Evolutionary conservation across 2,113 vertebrate genomes (phyloP), one percentile per base, ranked within the genome.

Genomic region (Callocephalon fimbriatum): DNA sequence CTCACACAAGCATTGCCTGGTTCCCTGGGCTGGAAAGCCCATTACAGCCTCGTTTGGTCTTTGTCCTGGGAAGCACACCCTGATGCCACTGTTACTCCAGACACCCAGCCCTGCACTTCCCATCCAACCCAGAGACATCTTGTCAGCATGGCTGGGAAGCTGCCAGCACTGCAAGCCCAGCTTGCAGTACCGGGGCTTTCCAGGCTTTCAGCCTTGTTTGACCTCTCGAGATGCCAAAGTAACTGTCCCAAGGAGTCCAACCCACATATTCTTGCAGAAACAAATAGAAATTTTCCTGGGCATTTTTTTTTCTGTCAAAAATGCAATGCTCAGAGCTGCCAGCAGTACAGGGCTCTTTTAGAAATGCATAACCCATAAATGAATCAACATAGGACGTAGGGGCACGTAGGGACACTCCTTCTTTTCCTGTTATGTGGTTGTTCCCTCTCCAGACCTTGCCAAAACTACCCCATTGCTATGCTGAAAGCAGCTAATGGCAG

Each of bases 401-500:
- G 42, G 17, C 62, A 53, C 23, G 31, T 63, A 14, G 93, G 44
- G 61, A 85, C 51, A 37, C 18, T 63, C 4, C 21, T 80, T 10
- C 29, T 72, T 89, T 81, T 23, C n/a, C 38, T 42, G 6, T 62
- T 58, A 50, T 10, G 12, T 7, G 37, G 82, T 15, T 86, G 11
- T 8, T 95, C 2, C 25, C 9, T 48, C 40, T 71, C 54, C 58
- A 95, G 53, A 73, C 40, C 66, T 90, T 72, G 48, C 66, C 66
- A 85, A 76, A 95, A 62, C 45, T 70, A 88, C 53, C 27, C 74
- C 22, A 54, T 44, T 45, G 20, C 50, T 86, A 18, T n/a, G 20
- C 37, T 85, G 77, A 90, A 91, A 90, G 53, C 61, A 76, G 40
- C 47, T 77, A 77, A 93, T 63, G 61, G 56, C 84, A 95, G 48